These are phyloP conservation scores for Podarcis siculus DNA, from an alignment of 2,797 vertebrate genomes.

Conservation along the genomic window DNA sequence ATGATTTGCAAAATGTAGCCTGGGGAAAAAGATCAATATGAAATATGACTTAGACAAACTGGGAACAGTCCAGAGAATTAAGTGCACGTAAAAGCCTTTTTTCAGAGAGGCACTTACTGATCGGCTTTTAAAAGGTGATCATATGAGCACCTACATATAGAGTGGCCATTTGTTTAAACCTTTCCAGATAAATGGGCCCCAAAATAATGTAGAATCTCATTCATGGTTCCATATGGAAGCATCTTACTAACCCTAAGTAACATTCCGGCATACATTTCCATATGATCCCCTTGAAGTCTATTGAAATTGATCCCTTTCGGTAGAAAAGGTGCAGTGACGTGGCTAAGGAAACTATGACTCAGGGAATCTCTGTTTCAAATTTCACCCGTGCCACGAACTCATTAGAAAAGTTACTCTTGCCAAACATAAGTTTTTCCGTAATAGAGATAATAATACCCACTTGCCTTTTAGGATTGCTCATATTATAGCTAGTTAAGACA, in stretches of 20 bases:
- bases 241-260: neutral
- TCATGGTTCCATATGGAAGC: neutral
- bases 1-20: constrained; percentile 13
- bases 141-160: neutral
- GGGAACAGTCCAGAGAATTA: neutral
- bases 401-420: neutral
- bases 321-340: neutral
- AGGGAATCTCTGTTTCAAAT: neutral
- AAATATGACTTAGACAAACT: neutral
- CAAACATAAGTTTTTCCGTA: neutral
- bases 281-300: neutral
- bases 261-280: neutral
- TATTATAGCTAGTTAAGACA: neutral
- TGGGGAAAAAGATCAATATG: neutral
- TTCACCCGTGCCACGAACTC: neutral
- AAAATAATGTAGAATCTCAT: neutral
- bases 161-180: neutral
- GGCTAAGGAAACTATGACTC: neutral
- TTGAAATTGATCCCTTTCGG: neutral
- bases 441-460: neutral
- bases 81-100: neutral
- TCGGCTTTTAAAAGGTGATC: neutral
- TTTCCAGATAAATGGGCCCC: neutral
- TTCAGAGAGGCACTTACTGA: neutral
- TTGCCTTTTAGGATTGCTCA: neutral